phyloP scores from a whole-genome alignment of 2,797 vertebrate genomes.

The Telmatherina bonti region DNA sequence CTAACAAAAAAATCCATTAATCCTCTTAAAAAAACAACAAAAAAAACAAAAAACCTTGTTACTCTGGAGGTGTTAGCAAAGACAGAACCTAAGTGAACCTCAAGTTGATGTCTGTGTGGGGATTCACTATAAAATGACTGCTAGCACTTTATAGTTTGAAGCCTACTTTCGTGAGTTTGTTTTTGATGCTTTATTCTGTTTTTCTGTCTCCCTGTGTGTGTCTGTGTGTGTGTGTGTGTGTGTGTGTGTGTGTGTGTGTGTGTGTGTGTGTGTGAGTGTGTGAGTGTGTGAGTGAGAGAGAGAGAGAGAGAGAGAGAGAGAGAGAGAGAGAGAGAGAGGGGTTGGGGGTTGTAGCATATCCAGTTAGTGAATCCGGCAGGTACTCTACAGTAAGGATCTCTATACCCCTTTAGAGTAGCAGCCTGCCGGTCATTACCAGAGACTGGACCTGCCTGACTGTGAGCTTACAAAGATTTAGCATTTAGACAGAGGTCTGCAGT shows the following conservation, averaged over 20 bases:
- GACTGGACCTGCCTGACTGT: slow-evolving; percentile 49
- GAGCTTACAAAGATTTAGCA: slow-evolving; percentile 45
- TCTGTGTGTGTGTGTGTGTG: slow-evolving; percentile 4
- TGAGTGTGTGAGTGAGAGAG: too few relatives aligned
- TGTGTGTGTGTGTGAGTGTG: too few relatives aligned
- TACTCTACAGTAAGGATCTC: slow-evolving; percentile 49
- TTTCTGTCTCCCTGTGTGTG: slow-evolving; percentile 17
- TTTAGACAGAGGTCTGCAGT: slow-evolving; percentile 43
- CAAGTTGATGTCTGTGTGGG: slow-evolving; percentile 50
- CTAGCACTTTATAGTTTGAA: slow-evolving; percentile 55
- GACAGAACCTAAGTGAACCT: slow-evolving; percentile 59
- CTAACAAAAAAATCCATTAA: slow-evolving; percentile 70
- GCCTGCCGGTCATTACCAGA: slow-evolving; percentile 53
- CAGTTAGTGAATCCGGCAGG: slow-evolving; percentile 60
- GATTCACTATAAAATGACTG: slow-evolving; percentile 52
- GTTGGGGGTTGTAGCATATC: slow-evolving; percentile 27
- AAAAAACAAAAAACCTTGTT: slow-evolving; percentile 52
- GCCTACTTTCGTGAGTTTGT: slow-evolving; percentile 47
- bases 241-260: too few relatives aligned
- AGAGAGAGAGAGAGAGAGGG: too few relatives aligned
- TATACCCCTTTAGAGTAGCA: slow-evolving; percentile 28
- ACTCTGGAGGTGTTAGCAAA: slow-evolving; percentile 60
- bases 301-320: too few relatives aligned
- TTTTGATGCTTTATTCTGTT: slow-evolving; percentile 40
- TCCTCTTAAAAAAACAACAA: slow-evolving; percentile 67